A percentile compares a stretch with the other conserved stretches of the same genome.
These are phyloP conservation scores for Ictalurus punctatus DNA, from an alignment of 2,113 vertebrate species.

Conservation along the genomic window DNA sequence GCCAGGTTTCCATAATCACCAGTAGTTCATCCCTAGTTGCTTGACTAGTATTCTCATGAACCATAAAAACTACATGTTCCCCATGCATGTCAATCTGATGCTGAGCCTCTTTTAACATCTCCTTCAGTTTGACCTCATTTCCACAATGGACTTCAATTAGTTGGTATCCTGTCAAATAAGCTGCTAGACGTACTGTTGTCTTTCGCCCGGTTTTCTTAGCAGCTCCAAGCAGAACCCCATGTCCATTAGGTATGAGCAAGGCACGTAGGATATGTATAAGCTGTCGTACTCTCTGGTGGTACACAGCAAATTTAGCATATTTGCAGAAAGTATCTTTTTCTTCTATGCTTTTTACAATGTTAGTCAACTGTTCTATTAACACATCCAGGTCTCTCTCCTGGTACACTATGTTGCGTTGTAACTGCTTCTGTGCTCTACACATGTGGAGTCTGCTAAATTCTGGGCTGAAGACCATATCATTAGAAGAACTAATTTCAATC, in stretches of 20 bases:
- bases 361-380: conserved; percentile 64
- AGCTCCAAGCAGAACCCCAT: conserved; percentile 71
- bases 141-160: conserved; percentile 70
- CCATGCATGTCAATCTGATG: conserved; percentile 63
- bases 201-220: conserved; percentile 73
- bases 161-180: conserved; percentile 61
- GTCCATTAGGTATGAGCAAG: conserved; percentile 73
- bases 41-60: conserved; percentile 64
- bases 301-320: conserved; percentile 52
- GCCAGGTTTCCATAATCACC: conserved; percentile 67
- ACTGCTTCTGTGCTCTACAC: conserved; percentile 33
- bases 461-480: conserved; percentile 68
- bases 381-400: conserved; percentile 61
- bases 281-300: conserved; percentile 69
- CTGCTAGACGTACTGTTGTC: conserved; percentile 72
- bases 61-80: conserved; percentile 69
- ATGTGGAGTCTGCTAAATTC: conserved; percentile 52
- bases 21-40: conserved; percentile 68
- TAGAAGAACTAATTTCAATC: conserved; percentile 45
- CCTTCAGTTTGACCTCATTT: conserved; percentile 60
- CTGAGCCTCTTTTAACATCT: conserved; percentile 69
- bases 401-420: conserved; percentile 63
- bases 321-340: conserved; percentile 24
- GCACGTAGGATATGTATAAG: conserved; percentile 74
- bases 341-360: conserved; percentile 50